Evolutionary conservation across 2,888 invertebrate species (phyloP), one percentile per base, ranked within the genome.

Genomic region (Eucera pruinosa): DNA sequence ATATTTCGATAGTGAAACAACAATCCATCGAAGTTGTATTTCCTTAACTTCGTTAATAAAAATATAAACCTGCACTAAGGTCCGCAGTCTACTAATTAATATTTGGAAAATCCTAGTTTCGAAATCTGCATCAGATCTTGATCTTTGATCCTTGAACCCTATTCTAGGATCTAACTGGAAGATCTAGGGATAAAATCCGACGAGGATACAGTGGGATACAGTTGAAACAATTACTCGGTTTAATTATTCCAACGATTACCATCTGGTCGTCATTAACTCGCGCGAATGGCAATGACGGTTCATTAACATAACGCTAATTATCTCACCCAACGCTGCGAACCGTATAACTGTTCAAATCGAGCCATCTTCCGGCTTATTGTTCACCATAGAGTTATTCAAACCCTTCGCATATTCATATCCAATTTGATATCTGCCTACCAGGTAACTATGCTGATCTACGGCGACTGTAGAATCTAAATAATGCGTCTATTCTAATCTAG

Each of bases 281-380:
- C 7, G 13, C 20, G 30, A 20, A 11, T 60, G 48, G 18, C 25
- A 57, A 57, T 23, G 30, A 60, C 36, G 18, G 36, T 55, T 41
- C n/a, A 15, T 57, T 33, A 45, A 30, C 62, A 13, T 13, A n/a
- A 4, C 9, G 52, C 54, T 23, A 65, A 65, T 41, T 54, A 20
- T 9, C 18, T 43, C 23, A 2, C 55, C 0, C 23, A 15, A n/a
- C 20, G 20, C 23, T 18, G 7, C 33, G 11, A 6, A 6, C 13
- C 18, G 13, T 30, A 27, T n/a, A 27, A 30, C 5, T 2, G 58
- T 27, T n/a, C 18, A 33, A 52, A 60, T 54, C 18, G 20, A 43
- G 73, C 41, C 48, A 64, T 69, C 43, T 36, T 18, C n/a, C 57
- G 39, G n/a, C 41, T 48, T 36, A 48, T 52, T 54, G 13, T 43